Evolutionary conservation across 1,140 invertebrate genomes (phyloP).

Genomic region (Ceratitis capitata): DNA sequence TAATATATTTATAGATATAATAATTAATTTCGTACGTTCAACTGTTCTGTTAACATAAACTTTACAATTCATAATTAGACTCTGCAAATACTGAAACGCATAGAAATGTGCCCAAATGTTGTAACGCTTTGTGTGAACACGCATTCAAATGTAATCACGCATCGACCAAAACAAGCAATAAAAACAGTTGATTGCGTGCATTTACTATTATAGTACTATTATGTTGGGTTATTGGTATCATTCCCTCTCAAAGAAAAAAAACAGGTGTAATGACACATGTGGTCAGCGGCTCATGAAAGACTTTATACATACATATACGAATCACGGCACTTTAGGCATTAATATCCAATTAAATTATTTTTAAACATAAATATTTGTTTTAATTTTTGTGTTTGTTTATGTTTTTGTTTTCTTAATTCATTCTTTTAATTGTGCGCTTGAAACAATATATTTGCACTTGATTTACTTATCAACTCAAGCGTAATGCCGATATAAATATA

Average conservation of each 20-base stretch:
- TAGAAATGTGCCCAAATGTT: too few species aligned
- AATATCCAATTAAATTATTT: slow-evolving; percentile 1
- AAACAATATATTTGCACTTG: slow-evolving; percentile 32
- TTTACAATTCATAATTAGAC: too few species aligned
- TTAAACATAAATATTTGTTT: background rate
- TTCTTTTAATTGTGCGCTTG: slow-evolving; percentile 8
- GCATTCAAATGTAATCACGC: background rate
- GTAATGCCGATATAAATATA: slow-evolving; percentile 34
- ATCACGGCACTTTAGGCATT: background rate
- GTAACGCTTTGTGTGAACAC: too few species aligned
- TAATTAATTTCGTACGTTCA: too few species aligned
- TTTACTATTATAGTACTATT: background rate
- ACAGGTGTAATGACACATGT: background rate
- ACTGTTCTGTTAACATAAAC: too few species aligned
- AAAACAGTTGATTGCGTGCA: background rate
- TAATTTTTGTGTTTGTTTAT: background rate
- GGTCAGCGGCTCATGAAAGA: background rate
- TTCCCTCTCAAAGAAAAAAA: background rate
- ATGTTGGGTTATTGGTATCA: background rate
- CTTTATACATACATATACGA: too few species aligned
- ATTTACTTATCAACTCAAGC: slow-evolving; percentile 37
- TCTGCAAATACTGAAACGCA: too few species aligned
- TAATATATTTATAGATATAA: too few species aligned
- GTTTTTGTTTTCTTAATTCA: background rate
- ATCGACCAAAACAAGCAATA: background rate